Base-by-base conservation (phyloP, 2,113 vertebrate species). In the Rhinopomastus cyanomelas region DNA sequence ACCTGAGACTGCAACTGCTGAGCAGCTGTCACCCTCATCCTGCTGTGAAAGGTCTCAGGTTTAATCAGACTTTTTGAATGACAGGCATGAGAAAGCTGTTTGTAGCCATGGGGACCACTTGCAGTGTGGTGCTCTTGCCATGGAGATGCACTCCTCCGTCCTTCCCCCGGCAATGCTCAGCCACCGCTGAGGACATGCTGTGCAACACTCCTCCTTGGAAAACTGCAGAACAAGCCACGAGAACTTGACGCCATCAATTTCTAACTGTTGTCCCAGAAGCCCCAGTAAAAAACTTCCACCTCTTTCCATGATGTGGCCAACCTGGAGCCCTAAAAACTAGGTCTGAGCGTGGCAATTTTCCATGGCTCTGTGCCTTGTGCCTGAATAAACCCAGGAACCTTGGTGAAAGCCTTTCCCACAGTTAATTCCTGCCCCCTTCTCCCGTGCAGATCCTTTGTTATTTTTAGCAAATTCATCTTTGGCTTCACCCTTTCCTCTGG, bases 1-100 rank as follows among this genome's bases (percentile, higher is more conserved):
- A 5, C 59, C 60, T 11, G 92, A 85, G 78, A 86, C 81, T 36
- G 48, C 72, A 80, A 95, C 96, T 97, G 96, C 94, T 73, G 64
- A 88, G 91, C 76, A 95, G 95, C 93, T 20, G 32, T 11, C 51
- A 93, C 92, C 80, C 68, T 96, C 86, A n/a, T 66, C 29, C 15
- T 77, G 90, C 89, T 91, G 85, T 83, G 69, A 94, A 96, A 95
- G 49, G 62, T 25, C n/a, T 39, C 25, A 4, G 1, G 5, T 75
- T 69, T 74, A 84, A 83, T 75, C 21, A 71, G 20, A 19, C 36
- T 60, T 67, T 52, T 74, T 60, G 95, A 94, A 86, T 51, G 1
- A 36, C 23, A 84, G 37, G 15, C 79, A 42, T 65, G 29, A 71
- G 86, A 91, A 94, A 67, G 16, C 12, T 67, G 68, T 52, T 57